Percentiles rank a stretch among this genome's conserved stretches.
These are phyloP conservation scores for Actinemys pallida DNA, from an alignment of 2,113 vertebrate species.

Conservation along the genomic window DNA sequence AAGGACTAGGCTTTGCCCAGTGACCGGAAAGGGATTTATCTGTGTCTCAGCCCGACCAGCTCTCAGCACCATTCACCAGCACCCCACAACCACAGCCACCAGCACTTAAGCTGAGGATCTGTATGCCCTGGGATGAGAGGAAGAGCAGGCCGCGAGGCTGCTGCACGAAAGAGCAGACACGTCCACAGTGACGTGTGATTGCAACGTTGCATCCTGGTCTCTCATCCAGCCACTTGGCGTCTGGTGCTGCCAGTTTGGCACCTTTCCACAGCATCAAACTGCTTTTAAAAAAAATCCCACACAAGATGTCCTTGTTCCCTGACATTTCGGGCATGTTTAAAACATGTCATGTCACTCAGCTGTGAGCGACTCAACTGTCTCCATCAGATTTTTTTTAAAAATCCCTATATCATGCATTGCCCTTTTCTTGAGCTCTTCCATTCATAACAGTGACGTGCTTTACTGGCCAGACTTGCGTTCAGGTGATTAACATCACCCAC, in stretches of 20 bases:
- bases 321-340: neutral
- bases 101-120: neutral
- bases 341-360: neutral
- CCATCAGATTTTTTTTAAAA: neutral
- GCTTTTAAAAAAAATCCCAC: neutral
- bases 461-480: neutral
- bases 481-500: neutral
- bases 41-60: neutral
- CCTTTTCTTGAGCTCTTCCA: neutral
- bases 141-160: neutral
- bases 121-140: rapidly evolving
- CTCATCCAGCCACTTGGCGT: neutral
- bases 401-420: neutral
- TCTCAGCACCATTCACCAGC: neutral
- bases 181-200: rapidly evolving
- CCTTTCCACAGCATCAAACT: rapidly evolving
- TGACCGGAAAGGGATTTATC: neutral
- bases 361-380: neutral
- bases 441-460: neutral
- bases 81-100: neutral
- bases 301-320: neutral
- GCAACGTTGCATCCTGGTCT: rapidly evolving
- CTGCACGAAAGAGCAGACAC: neutral
- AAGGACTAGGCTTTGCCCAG: neutral
- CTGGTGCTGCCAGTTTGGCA: neutral